phyloP scores from a whole-genome alignment of 2,888 invertebrate species.

The Drosophila atripex region DNA sequence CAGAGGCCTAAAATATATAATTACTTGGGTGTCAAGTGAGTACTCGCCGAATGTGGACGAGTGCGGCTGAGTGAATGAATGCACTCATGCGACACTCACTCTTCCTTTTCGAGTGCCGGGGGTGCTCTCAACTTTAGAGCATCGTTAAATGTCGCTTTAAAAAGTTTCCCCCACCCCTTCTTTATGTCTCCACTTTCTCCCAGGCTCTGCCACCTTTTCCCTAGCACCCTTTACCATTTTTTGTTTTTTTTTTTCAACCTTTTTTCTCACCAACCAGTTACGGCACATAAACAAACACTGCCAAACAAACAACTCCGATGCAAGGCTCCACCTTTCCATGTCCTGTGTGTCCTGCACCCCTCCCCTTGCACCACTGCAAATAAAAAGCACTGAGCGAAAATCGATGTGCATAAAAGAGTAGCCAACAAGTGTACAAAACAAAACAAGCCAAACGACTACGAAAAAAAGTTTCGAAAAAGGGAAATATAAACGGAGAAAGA shows the following conservation, averaged over 20 bases:
- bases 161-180: conserved; percentile 14
- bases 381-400: conserved; percentile 80
- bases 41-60: conserved; percentile 5
- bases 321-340: conserved; percentile 37
- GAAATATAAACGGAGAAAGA: conserved; percentile 6
- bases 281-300: conserved; percentile 72
- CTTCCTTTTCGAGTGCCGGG: conserved; percentile 36
- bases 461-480: conserved; percentile 9
- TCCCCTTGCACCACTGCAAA: conserved; percentile 51
- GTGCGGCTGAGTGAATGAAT: conserved; percentile 28
- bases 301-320: conserved; percentile 60
- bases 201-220: neutral
- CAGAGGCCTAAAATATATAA: neutral
- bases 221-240: neutral
- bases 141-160: conserved; percentile 71
- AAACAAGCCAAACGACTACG: conserved; percentile 10
- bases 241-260: neutral
- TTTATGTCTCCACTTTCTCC: conserved; percentile 5
- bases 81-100: conserved; percentile 38
- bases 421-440: conserved; percentile 70
- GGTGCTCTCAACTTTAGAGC: conserved; percentile 41
- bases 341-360: neutral
- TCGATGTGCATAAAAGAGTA: conserved; percentile 78
- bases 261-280: conserved; percentile 61
- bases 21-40: conserved; percentile 26